Evolutionary conservation across 2,113 vertebrate species (phyloP).

Genomic region (Pterocles burchelli): DNA sequence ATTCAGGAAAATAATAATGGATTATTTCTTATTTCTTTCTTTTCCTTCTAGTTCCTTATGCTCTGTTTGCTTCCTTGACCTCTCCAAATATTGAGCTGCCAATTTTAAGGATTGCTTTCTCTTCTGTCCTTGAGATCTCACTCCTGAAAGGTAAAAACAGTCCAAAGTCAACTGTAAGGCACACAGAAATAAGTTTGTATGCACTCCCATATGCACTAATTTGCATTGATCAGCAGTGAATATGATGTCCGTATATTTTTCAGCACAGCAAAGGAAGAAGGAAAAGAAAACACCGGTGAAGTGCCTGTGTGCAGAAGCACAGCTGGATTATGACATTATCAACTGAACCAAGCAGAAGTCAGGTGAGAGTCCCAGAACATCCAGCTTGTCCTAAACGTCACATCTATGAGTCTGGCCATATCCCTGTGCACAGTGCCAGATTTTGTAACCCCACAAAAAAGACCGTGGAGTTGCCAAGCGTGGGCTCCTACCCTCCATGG

Average conservation of each 20-base stretch:
- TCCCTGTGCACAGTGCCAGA: neutral
- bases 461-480: neutral
- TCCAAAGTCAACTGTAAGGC: neutral
- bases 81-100: neutral
- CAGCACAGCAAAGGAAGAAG: neutral
- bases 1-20: neutral
- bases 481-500: neutral
- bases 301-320: neutral
- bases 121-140: neutral
- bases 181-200: neutral
- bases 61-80: slow-evolving; percentile 1
- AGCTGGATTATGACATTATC: neutral
- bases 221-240: neutral
- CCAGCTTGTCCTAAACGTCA: neutral
- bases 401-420: neutral
- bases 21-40: neutral
- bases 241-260: neutral
- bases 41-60: neutral
- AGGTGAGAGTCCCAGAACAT: neutral
- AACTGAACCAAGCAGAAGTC: neutral
- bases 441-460: neutral
- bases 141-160: neutral
- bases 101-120: neutral
- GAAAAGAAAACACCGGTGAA: neutral
- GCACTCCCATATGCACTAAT: neutral